Base-by-base conservation (phyloP, 2,888 invertebrate species). In the Cabera pusaria region DNA sequence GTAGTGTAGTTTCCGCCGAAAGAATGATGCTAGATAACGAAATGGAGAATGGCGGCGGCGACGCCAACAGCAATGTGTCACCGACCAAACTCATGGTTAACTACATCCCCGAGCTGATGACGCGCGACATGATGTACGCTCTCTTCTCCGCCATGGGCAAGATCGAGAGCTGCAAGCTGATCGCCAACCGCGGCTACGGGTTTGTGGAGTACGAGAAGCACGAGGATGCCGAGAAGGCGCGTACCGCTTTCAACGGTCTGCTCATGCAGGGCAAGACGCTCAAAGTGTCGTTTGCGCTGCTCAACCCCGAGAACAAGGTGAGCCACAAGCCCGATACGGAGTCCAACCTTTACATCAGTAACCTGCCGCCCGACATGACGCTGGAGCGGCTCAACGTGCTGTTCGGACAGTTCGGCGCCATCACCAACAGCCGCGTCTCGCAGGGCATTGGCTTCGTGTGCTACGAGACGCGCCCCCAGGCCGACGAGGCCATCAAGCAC, bases 41-140 rank as follows among this genome's bases (percentile, higher is more conserved):
- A 57, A 85, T 85, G 76, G 89, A 90, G 88, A 89, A 89, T 86
- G 89, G 88, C 87, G 87, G 87, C 85, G 89, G 86, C 79, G 89
- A 85, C 85, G 87, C 84, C 60, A 75, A 25, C 40, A 33, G 72
- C 76, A 89, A 88, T 86, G 88, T 90, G 89, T 90, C 90, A 80
- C 85, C 87, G 66, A 90, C 90, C 64, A 90, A 90, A 75, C 87
- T 90, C 79, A 90, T 90, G 90, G 90, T 90, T 68, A 90, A 90
- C 77, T 90, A 89, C 68, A 89, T 90, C 57, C 90, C 90, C 32
- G 90, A 90, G 65, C 57, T 88, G 73, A 89, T 90, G 89, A 89
- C 87, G 70, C 83, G 88, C 50, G 90, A 90, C 52, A 89, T 88
- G 87, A 90, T 90, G 89, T 90, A 88, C 64, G 87, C 90, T 56